Evolutionary conservation across 2,888 invertebrate genomes (phyloP).

Genomic region (Agelastica alni): DNA sequence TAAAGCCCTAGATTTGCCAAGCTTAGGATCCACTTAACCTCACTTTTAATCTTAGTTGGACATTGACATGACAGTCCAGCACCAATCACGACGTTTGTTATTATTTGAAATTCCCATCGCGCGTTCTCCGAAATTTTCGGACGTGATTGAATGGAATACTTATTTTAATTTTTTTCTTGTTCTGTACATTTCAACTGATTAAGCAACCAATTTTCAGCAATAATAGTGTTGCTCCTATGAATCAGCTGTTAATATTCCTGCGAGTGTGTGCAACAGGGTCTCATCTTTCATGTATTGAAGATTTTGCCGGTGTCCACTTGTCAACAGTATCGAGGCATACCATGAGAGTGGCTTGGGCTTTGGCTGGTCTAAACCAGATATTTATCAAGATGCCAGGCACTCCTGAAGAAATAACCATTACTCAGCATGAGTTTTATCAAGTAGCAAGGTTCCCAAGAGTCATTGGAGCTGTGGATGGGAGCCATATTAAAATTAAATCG

Average conservation of each 20-base stretch:
- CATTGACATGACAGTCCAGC: too few relatives aligned
- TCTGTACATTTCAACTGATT: too few relatives aligned
- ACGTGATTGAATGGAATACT: too few relatives aligned
- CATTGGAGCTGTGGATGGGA: constrained; percentile 22
- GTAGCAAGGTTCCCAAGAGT: constrained; percentile 5
- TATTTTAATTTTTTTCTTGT: too few relatives aligned
- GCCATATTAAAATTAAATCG: constrained; percentile 43
- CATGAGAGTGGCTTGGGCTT: background rate
- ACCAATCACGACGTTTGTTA: too few relatives aligned
- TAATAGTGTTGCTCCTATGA: constrained; percentile 7
- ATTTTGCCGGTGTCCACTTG: background rate
- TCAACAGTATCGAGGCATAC: background rate
- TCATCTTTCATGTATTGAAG: background rate
- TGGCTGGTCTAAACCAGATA: background rate
- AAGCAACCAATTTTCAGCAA: constrained; percentile 5
- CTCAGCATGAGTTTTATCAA: background rate
- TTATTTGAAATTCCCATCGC: too few relatives aligned
- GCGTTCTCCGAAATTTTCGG: too few relatives aligned
- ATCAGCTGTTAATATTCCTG: constrained; percentile 7
- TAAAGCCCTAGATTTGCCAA: too few relatives aligned
- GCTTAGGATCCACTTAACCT: too few relatives aligned
- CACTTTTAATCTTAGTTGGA: too few relatives aligned
- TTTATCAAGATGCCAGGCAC: constrained; percentile 11
- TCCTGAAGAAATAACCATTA: background rate
- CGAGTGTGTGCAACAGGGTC: too few relatives aligned